These are phyloP conservation scores for Drosophila lacicola DNA, from an alignment of 2,888 invertebrate species.

Conservation along the genomic window DNA sequence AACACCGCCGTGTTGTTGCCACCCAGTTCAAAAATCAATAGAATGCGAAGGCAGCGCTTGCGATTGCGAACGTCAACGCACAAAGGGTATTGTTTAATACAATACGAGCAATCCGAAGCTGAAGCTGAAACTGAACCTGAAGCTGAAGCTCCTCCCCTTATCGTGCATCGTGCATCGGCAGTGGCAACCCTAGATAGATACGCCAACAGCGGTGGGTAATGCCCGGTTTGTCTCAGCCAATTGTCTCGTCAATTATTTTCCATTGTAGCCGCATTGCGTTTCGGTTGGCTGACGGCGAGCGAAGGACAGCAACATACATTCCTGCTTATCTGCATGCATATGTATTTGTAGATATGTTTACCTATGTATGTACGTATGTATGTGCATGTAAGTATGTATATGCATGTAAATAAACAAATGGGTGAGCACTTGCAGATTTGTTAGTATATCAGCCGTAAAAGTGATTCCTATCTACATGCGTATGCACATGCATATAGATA, in stretches of 20 bases:
- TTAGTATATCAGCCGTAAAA: background rate
- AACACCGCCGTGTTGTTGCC: constrained; percentile 38
- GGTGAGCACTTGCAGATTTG: constrained; percentile 3
- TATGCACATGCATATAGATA: background rate
- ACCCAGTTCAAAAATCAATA: constrained; percentile 58
- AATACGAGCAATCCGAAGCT: constrained; percentile 37
- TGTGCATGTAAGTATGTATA: background rate
- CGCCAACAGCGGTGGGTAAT: constrained; percentile 54
- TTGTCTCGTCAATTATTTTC: constrained; percentile 73
- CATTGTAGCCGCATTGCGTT: constrained; percentile 61
- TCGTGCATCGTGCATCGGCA: constrained; percentile 24
- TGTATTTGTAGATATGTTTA: constrained; percentile 1
- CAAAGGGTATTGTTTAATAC: constrained; percentile 55
- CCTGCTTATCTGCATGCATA: background rate
- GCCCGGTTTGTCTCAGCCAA: constrained; percentile 73
- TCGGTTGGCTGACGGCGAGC: constrained; percentile 59
- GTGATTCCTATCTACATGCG: background rate
- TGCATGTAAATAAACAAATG: constrained; percentile 1
- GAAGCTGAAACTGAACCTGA: constrained; percentile 28
- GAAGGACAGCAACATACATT: constrained; percentile 4
- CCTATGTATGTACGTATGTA: constrained; percentile 1
- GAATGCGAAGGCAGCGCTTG: constrained; percentile 13
- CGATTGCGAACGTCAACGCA: constrained; percentile 19
- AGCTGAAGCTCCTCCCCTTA: constrained; percentile 72
- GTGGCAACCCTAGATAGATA: constrained; percentile 39